Base-by-base conservation (phyloP, 2,888 invertebrate species). In the Rhingia rostrata region DNA sequence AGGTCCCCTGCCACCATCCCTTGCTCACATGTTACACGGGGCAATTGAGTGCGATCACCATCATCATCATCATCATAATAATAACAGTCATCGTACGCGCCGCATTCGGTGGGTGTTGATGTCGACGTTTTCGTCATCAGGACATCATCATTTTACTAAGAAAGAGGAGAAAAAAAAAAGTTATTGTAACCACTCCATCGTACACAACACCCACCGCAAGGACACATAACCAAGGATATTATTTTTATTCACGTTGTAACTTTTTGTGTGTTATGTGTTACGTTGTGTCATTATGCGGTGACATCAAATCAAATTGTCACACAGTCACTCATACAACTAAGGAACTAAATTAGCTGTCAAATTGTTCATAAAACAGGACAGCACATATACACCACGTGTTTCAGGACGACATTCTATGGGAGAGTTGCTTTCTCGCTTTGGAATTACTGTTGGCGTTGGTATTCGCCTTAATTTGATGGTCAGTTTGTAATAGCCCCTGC, bases 231-330 rank as follows among this genome's bases (percentile, higher is more conserved):
- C 43, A 58, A 51, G 61, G 84, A 80, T 66, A 75, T 80, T 84
- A 84, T 75, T 80, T 84, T 84, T 84, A 84, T 80, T 80, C 80
- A 80, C 84, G 74, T 80, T 84, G 73, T 79, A 77, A 82, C 77
- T 77, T 82, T 82, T 78, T 82, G 78, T 78, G 61, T 77, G 47
- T 60, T 60, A 47, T 53, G n/a, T 41, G 69, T 69, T 51, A 51
- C 43, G 53, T 64, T 58, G 64, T 61, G 79, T 61, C 80, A 51
- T 80, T 84, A 70, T 80, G 80, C 56, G 79, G 84, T 66, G 70
- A 74, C 80, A 84, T 84, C 60, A 84, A 80, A 84, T 73, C 78
- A 78, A 78, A 78, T 77, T 74, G 83, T 64, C 47, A 33, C 70
- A 61, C 74, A 80, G 58, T 69, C 67, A 75, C 60, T 64, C 70